A percentile compares a stretch with the other conserved stretches of the same genome.
These are phyloP conservation scores for Drosophila novamexicana DNA, from an alignment of 1,140 invertebrate genomes.

Conservation along the genomic window DNA sequence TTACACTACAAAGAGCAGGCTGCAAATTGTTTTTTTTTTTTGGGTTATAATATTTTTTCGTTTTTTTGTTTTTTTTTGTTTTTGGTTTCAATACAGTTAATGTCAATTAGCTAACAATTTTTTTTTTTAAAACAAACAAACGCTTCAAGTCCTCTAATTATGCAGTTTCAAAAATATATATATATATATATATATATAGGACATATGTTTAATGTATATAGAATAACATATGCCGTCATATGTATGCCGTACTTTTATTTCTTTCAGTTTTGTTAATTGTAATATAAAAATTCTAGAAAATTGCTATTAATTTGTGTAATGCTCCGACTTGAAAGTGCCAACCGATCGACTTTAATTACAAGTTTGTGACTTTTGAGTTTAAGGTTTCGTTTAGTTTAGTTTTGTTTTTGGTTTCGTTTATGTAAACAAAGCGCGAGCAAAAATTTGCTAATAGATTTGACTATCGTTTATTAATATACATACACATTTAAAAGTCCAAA, in stretches of 20 bases:
- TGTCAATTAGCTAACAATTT: slow-evolving; percentile 43
- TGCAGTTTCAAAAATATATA: slow-evolving; percentile 64
- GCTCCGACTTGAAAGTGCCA: slow-evolving; percentile 49
- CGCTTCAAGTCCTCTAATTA: slow-evolving; percentile 63
- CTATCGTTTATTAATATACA: slow-evolving; percentile 64
- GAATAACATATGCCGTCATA: slow-evolving; percentile 44
- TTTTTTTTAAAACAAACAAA: slow-evolving; percentile 50
- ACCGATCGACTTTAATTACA: slow-evolving; percentile 62
- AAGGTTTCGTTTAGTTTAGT: slow-evolving; percentile 28
- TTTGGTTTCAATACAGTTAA: slow-evolving; percentile 61
- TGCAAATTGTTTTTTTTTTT: slow-evolving; percentile 44
- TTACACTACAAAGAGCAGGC: slow-evolving; percentile 72
- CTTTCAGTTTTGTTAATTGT: slow-evolving; percentile 52
- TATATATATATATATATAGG: slow-evolving; percentile 24
- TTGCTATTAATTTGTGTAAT: slow-evolving; percentile 71
- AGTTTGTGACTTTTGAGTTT: slow-evolving; percentile 37
- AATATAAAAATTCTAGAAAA: slow-evolving; percentile 84
- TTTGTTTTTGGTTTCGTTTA: slow-evolving; percentile 34
- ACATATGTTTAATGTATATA: slow-evolving; percentile 47
- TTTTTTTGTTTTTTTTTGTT: slow-evolving; percentile 30
- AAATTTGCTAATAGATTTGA: slow-evolving; percentile 83
- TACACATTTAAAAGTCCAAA: slow-evolving; percentile 65
- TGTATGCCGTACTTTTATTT: slow-evolving; percentile 29
- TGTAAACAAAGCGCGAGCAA: slow-evolving; percentile 82
- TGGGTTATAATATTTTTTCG: slow-evolving; percentile 34